phyloP scores from a whole-genome alignment of 2,888 invertebrate genomes.

The Leucozona laternaria region DNA sequence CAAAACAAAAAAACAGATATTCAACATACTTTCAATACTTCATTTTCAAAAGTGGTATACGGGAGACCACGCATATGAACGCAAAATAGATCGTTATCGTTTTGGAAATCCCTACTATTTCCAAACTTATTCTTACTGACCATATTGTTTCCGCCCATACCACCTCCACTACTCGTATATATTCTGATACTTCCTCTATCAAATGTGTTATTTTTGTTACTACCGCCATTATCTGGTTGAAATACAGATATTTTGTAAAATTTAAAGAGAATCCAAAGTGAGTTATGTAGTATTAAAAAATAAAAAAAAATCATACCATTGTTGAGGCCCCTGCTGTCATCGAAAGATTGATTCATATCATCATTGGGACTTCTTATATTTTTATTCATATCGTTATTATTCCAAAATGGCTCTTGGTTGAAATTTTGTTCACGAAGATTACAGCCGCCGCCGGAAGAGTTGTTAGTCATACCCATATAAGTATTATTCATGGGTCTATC shows the following conservation, averaged over 20 bases:
- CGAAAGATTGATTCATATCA: conserved; percentile 44
- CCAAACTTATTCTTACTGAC: conserved; percentile 55
- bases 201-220: conserved; percentile 68
- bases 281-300: conserved; percentile 71
- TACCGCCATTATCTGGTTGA: conserved; percentile 71
- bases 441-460: conserved; percentile 21
- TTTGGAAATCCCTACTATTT: conserved; percentile 71
- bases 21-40: conserved; percentile 81
- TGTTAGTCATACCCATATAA: conserved; percentile 33
- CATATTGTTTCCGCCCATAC: conserved; percentile 32
- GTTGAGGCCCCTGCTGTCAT: conserved; percentile 77
- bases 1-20: background rate
- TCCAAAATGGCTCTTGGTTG: conserved; percentile 58
- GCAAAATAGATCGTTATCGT: conserved; percentile 79
- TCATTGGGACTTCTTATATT: conserved; percentile 53
- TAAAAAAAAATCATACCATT: conserved; percentile 80
- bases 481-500: conserved; percentile 46
- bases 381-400: conserved; percentile 57
- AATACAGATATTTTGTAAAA: conserved; percentile 16
- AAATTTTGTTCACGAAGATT: conserved; percentile 55
- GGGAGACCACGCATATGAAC: conserved; percentile 83
- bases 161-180: conserved; percentile 47
- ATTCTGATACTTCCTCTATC: conserved; percentile 60
- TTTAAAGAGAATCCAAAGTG: conserved; percentile 31
- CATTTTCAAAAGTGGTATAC: conserved; percentile 83